These are phyloP conservation scores for Sarcoramphus papa DNA, from an alignment of 2,797 vertebrate species.

Conservation along the genomic window DNA sequence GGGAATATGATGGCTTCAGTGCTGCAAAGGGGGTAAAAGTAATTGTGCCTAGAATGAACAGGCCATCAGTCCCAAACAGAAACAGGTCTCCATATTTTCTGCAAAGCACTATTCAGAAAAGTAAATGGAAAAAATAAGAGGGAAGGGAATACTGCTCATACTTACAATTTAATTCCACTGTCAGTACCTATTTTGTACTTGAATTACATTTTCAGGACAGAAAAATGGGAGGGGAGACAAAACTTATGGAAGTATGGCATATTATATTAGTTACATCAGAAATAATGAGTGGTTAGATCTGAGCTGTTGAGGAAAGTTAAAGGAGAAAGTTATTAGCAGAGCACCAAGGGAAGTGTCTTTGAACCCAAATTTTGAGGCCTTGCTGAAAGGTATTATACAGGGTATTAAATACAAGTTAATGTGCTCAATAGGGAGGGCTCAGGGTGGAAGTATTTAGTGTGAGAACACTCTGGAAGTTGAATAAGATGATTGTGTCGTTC, in stretches of 20 bases:
- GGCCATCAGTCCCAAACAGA: background rate
- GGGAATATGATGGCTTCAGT: background rate
- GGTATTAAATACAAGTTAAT: background rate
- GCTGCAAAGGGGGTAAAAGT: background rate
- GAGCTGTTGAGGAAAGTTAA: background rate
- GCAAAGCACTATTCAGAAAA: background rate
- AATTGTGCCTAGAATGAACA: background rate
- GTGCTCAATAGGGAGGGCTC: background rate
- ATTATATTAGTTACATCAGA: background rate
- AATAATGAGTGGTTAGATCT: background rate
- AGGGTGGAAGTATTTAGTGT: background rate
- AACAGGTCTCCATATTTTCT: background rate
- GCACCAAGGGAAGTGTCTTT: background rate
- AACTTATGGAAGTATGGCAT: background rate
- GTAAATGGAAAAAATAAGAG: background rate
- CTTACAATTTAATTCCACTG: background rate
- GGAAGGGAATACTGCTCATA: background rate
- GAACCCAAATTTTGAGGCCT: background rate
- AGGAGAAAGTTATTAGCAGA: background rate
- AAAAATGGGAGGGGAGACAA: background rate
- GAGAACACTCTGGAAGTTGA: background rate
- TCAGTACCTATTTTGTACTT: background rate
- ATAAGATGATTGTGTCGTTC: background rate
- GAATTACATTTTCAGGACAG: background rate
- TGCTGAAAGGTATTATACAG: background rate